These are phyloP conservation scores for Dendropsophus ebraccatus DNA, from an alignment of 2,113 vertebrate species.

Conservation along the genomic window DNA sequence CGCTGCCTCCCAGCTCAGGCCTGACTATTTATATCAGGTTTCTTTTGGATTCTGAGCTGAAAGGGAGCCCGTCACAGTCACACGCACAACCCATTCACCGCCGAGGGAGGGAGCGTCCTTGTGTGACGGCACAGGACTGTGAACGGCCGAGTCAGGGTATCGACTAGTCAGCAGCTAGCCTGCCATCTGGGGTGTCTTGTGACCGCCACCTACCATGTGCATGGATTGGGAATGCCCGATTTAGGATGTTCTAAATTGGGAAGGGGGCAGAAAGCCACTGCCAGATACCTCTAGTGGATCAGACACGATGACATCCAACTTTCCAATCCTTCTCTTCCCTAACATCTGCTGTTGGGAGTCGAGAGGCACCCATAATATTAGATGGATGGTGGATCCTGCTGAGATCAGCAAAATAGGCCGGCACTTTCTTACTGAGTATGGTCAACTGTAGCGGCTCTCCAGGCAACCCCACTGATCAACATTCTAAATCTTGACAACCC, in stretches of 20 bases:
- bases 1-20: constrained; percentile 31
- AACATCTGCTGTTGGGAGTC: too few relatives aligned
- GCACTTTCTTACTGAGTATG: too few relatives aligned
- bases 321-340: neutral
- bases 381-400: too few relatives aligned
- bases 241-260: too few relatives aligned
- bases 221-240: too few relatives aligned
- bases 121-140: neutral
- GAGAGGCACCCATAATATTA: too few relatives aligned
- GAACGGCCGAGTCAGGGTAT: neutral
- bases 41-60: constrained; percentile 2
- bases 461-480: too few relatives aligned
- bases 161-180: neutral
- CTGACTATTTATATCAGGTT: constrained; percentile 50
- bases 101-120: neutral
- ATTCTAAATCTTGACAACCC: too few relatives aligned
- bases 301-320: neutral
- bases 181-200: neutral
- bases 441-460: too few relatives aligned
- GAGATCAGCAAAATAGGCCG: too few relatives aligned
- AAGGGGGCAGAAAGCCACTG: too few relatives aligned
- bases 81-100: neutral
- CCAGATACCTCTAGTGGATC: too few relatives aligned
- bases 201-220: neutral
- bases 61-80: neutral